These are phyloP conservation scores for Eulemur albifrons DNA, from an alignment of 2,797 vertebrate genomes.

Conservation along the genomic window DNA sequence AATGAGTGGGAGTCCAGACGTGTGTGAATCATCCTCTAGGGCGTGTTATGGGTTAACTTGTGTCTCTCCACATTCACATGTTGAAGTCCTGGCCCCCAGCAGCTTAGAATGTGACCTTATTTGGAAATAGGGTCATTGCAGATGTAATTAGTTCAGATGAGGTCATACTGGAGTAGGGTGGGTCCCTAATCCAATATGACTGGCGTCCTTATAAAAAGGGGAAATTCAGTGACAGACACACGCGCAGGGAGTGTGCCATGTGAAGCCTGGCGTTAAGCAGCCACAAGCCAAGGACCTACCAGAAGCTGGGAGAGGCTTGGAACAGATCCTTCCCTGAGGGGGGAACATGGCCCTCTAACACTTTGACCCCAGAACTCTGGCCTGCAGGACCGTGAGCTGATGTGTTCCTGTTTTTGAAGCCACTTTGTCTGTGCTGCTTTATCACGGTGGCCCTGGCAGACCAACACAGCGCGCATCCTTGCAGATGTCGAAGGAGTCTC, in stretches of 20 bases:
- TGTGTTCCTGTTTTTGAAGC: fast-evolving
- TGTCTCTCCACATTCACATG: neutral
- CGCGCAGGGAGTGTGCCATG: fast-evolving
- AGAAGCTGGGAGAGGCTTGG: neutral
- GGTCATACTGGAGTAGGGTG: neutral
- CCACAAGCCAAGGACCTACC: too few species aligned
- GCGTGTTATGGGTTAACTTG: neutral
- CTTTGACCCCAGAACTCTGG: too few species aligned
- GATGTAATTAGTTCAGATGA: neutral
- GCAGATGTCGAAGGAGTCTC: fast-evolving
- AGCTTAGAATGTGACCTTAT: neutral
- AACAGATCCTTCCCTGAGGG: too few species aligned
- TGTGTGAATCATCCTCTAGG: neutral
- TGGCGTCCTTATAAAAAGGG: neutral
- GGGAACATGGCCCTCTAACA: fast-evolving
- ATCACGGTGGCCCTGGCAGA: too few species aligned
- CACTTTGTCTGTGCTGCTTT: neutral
- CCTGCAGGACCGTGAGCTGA: neutral
- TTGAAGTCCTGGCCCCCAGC: neutral
- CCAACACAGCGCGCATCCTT: fast-evolving
- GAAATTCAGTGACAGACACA: neutral
- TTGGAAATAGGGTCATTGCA: neutral
- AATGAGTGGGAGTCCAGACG: neutral
- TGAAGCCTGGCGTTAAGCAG: neutral
- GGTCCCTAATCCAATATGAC: neutral